Percentiles rank a stretch among this genome's conserved stretches.
These are phyloP conservation scores for Epinephelus coioides DNA, from an alignment of 2,797 vertebrate species.

Conservation along the genomic window DNA sequence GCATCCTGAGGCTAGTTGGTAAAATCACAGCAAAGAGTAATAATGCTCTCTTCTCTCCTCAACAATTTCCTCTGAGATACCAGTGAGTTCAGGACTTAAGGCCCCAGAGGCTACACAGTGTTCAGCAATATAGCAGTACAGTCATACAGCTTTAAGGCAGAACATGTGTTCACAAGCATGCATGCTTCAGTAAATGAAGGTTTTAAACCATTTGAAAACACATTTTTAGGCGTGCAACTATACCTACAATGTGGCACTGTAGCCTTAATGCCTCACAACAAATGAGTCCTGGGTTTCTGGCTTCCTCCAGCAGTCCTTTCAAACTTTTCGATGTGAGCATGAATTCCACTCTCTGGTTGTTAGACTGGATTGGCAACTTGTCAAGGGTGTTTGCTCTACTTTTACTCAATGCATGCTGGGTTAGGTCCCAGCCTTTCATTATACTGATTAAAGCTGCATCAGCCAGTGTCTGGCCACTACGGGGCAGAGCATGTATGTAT, in stretches of 20 bases:
- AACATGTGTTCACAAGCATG: background rate
- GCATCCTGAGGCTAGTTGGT: background rate
- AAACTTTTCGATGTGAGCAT: background rate
- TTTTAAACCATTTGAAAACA: background rate
- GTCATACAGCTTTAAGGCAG: background rate
- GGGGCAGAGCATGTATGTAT: background rate
- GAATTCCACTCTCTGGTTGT: background rate
- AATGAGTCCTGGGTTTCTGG: background rate
- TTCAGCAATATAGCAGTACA: background rate
- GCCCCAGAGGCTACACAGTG: background rate
- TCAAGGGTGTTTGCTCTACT: background rate
- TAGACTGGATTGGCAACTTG: background rate
- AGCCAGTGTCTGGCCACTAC: background rate
- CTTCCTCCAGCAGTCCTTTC: background rate
- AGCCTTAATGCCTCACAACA: background rate
- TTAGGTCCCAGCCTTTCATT: background rate
- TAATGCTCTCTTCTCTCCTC: background rate
- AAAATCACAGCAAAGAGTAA: background rate
- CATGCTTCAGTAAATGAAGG: background rate
- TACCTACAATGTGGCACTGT: background rate
- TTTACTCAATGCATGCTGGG: conserved; percentile 1
- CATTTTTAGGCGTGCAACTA: background rate
- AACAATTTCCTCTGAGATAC: background rate
- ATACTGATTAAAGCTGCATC: conserved; percentile 2
- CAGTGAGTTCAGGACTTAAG: background rate